Conservation (phyloP, 1,140 invertebrate species). For the Hestina assimilis region DNA sequence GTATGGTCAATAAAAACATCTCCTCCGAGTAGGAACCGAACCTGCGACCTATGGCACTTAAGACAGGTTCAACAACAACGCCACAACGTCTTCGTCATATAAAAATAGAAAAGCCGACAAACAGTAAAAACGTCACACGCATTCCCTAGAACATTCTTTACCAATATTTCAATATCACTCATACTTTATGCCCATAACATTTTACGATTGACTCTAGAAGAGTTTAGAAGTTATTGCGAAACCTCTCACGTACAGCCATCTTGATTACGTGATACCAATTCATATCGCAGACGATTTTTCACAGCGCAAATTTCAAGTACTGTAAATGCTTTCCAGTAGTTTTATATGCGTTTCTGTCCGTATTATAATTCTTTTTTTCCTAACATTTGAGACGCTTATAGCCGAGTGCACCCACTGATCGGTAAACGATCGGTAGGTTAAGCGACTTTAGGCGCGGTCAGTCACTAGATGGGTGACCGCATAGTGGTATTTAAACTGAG, state of each 20-base stretch:
- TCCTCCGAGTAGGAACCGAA: too few relatives aligned
- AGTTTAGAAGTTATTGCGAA: constrained; percentile 18
- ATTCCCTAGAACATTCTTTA: constrained; percentile 8
- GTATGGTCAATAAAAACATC: too few relatives aligned
- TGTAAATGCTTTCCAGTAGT: background rate
- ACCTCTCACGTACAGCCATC: constrained; percentile 21
- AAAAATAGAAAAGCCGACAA: background rate
- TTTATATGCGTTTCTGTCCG: background rate
- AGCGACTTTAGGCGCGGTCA: too few relatives aligned
- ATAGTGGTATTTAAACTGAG: too few relatives aligned
- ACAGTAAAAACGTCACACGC: constrained; percentile 9
- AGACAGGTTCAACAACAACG: too few relatives aligned
- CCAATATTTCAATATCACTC: constrained; percentile 27
- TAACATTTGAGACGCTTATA: too few relatives aligned
- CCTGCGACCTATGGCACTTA: too few relatives aligned
- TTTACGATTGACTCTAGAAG: constrained; percentile 26
- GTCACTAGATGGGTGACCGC: too few relatives aligned
- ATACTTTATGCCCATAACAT: constrained; percentile 30
- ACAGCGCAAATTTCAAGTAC: background rate
- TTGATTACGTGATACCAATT: constrained; percentile 27
- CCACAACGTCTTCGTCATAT: too few relatives aligned
- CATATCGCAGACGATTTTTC: constrained; percentile 12
- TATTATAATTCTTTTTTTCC: too few relatives aligned
- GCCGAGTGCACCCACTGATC: too few relatives aligned
- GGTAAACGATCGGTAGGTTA: too few relatives aligned